Evolutionary conservation across 1,140 invertebrate genomes (phyloP), one percentile per base, ranked within the genome.

Genomic region (Venturia canescens): DNA sequence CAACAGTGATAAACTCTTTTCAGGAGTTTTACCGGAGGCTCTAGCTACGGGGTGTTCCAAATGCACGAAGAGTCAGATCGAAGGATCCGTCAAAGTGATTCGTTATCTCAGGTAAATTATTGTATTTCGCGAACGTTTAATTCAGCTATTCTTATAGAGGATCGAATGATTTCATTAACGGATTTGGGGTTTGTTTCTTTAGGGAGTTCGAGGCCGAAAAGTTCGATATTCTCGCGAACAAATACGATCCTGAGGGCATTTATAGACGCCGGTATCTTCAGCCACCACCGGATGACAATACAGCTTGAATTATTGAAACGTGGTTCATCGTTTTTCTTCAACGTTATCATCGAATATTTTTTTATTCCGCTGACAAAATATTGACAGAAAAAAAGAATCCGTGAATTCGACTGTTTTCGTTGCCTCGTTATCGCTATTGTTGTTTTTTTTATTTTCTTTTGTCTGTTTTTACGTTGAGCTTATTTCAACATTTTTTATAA

Each of bases 21-120:
- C 78, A 88, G 87, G 84, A 74, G 50, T 44, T 27, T 80, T 91
- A 50, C 89, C 89, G 0, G 89, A 91, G 76, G 89, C 89, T 1
- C 70, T 91, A 57, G 78, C 80, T 29, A 88, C 84, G 13, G 86
- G 80, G 9, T 91, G 90, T 76, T 82, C 82, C 15, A 90, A 89
- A 80, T 91, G 90, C 48, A 86, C 88, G 3, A 86, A 87, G 26
- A 87, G 85, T 60, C 90, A 91, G 74, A 89, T 83, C 13, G 87
- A 86, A 78, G 84, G 82, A 23, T 76, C 84, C 13, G 79, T 86
- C 23, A 87, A 88, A 81, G 80, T 88, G 0, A 88, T 88, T 16
- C 79, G 80, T 60, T 86, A 86, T 79, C 78, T 88, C 21, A 86
- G 86, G 87, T 87, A 70, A 74, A 66, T 80, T 29, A 79, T 38